A percentile compares a stretch with the other conserved stretches of the same genome.
Conservation (phyloP, 2,113 vertebrate genomes). For the Anseranas semipalmata region DNA sequence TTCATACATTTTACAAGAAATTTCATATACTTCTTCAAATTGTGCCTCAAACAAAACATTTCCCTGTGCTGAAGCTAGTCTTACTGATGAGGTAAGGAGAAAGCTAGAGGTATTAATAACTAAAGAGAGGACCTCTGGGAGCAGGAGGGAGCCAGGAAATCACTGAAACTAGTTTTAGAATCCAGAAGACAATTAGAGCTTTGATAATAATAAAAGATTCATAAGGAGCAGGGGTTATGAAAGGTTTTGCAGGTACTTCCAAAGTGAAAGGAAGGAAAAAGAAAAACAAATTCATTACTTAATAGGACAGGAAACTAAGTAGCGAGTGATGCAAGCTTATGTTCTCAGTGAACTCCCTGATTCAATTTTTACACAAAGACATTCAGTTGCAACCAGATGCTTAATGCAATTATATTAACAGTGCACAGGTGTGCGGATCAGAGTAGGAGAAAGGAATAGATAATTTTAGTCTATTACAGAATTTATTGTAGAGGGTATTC, state of each 20-base stretch:
- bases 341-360: constrained; percentile 1
- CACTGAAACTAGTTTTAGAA: background rate
- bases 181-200: background rate
- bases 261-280: background rate
- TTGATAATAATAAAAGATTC: background rate
- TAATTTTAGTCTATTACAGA: background rate
- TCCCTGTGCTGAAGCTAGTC: background rate
- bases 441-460: background rate
- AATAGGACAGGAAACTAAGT: constrained; percentile 3
- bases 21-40: background rate
- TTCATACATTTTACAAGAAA: background rate
- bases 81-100: background rate
- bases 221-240: background rate
- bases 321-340: background rate
- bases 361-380: constrained; percentile 38
- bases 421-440: background rate
- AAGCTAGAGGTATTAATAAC: background rate
- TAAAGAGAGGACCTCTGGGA: background rate
- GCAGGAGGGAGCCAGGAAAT: background rate
- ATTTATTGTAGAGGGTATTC: background rate
- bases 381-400: background rate
- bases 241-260: background rate
- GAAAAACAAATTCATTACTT: background rate
- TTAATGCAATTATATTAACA: constrained; percentile 26
- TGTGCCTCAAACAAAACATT: background rate